Percentiles rank a stretch among this genome's conserved stretches.
phyloP scores from a whole-genome alignment of 2,113 vertebrate species.

The Engystomops pustulosus region DNA sequence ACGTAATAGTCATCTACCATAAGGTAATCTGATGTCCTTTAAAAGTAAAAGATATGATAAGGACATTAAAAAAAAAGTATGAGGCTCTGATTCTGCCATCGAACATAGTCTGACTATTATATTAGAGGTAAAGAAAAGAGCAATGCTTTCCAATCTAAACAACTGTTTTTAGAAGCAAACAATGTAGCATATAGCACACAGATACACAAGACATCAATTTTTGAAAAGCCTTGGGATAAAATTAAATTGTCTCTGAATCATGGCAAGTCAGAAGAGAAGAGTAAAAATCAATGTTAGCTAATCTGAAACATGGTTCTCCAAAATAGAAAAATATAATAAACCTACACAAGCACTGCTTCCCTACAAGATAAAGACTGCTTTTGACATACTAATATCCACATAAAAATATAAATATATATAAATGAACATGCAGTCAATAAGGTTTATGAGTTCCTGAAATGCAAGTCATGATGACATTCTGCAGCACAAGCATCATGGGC shows the following conservation, averaged over 20 bases:
- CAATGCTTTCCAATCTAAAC: constrained; percentile 13
- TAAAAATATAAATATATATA: too few species aligned
- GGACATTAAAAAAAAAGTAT: neutral
- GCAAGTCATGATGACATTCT: too few species aligned
- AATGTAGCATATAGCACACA: constrained; percentile 19
- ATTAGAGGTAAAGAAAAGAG: neutral
- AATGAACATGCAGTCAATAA: too few species aligned
- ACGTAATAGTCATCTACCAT: too few species aligned
- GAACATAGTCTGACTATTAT: neutral
- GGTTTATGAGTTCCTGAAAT: too few species aligned
- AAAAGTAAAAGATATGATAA: neutral
- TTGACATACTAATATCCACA: neutral
- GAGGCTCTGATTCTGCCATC: neutral
- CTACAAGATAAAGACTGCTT: neutral
- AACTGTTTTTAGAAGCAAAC: constrained; percentile 44
- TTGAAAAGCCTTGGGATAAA: constrained; percentile 39
- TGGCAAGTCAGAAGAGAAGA: constrained; percentile 29
- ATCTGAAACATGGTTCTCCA: constrained; percentile 35
- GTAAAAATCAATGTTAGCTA: constrained; percentile 47
- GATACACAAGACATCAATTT: constrained; percentile 35
- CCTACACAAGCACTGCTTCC: neutral
- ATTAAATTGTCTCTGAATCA: constrained; percentile 39
- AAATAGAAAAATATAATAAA: constrained; percentile 20
- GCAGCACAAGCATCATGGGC: too few species aligned
- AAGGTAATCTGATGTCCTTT: too few species aligned